A percentile compares a stretch with the other conserved stretches of the same genome.
Evolutionary conservation across 2,888 invertebrate genomes (phyloP).

Genomic region (Tenthredo amoena): DNA sequence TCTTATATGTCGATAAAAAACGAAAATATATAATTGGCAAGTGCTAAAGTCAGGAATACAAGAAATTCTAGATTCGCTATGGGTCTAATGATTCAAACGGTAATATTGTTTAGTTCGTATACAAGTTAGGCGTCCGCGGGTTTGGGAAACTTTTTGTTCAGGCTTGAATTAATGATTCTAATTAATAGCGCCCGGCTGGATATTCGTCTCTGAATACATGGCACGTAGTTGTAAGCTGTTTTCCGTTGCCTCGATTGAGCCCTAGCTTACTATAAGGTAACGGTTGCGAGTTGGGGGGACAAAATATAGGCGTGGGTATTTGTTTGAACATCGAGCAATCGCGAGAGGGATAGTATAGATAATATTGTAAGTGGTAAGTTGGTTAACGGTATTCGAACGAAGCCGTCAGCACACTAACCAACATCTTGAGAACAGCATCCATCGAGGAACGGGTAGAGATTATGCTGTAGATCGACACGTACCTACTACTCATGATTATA

Average conservation of each 20-base stretch:
- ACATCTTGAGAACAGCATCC: slow-evolving; percentile 57
- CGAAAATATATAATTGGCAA: not conserved
- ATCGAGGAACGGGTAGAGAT: slow-evolving; percentile 13
- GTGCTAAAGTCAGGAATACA: not conserved
- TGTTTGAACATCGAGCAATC: slow-evolving; percentile 11
- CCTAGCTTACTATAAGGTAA: not conserved
- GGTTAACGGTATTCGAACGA: slow-evolving; percentile 44
- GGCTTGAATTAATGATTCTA: not conserved
- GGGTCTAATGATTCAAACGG: not conserved
- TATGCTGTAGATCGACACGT: not conserved
- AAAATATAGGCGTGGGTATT: slow-evolving; percentile 38
- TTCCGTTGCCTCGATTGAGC: not conserved
- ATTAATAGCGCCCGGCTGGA: not conserved
- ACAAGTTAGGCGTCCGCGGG: not conserved
- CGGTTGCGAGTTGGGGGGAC: not conserved
- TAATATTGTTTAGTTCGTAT: not conserved
- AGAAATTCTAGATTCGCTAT: not conserved
- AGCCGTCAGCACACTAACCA: slow-evolving; percentile 65
- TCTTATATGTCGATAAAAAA: not conserved
- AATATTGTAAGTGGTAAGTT: slow-evolving; percentile 48
- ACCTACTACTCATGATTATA: slow-evolving; percentile 31
- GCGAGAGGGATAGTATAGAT: not conserved
- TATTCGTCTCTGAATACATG: not conserved
- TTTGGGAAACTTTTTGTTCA: not conserved
- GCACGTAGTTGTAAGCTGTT: not conserved